Conservation (phyloP, 2,797 vertebrate species). For the Champsocephalus esox region DNA sequence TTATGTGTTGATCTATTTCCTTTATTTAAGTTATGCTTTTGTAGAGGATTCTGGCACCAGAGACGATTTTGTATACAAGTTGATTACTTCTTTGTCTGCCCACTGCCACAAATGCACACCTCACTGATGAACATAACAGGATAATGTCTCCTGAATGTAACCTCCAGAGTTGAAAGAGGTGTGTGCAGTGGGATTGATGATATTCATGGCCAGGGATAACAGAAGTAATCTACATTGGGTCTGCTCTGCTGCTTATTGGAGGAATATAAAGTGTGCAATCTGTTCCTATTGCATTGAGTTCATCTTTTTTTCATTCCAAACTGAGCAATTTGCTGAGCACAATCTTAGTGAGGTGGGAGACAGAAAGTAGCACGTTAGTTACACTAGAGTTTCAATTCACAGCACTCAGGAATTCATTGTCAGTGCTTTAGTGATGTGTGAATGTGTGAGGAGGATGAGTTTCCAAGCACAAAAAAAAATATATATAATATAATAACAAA, state of each 20-base stretch:
- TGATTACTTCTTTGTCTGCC: slow-evolving; percentile 54
- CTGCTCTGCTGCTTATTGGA: slow-evolving; percentile 13
- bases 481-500: no score
- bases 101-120: slow-evolving; percentile 64
- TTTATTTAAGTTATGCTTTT: slow-evolving; percentile 33
- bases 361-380: slow-evolving; percentile 42
- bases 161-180: slow-evolving; percentile 39
- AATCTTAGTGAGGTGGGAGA: slow-evolving; percentile 38
- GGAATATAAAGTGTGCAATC: slow-evolving; percentile 13
- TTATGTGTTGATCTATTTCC: neutral
- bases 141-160: slow-evolving; percentile 42
- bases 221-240: slow-evolving; percentile 56
- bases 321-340: slow-evolving; percentile 38
- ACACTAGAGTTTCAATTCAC: slow-evolving; percentile 50
- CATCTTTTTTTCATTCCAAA: slow-evolving; percentile 22
- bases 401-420: slow-evolving; percentile 47
- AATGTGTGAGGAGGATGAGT: slow-evolving; percentile 40
- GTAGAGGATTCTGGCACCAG: slow-evolving; percentile 3
- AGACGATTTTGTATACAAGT: slow-evolving; percentile 21
- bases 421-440: slow-evolving; percentile 24
- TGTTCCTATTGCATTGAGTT: slow-evolving; percentile 22
- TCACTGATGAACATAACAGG: slow-evolving; percentile 59
- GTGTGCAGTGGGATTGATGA: slow-evolving; percentile 43
- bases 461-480: slow-evolving; percentile 24
- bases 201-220: slow-evolving; percentile 59